phyloP scores from a whole-genome alignment of 2,888 invertebrate species.

The Luffia ferchaultella region DNA sequence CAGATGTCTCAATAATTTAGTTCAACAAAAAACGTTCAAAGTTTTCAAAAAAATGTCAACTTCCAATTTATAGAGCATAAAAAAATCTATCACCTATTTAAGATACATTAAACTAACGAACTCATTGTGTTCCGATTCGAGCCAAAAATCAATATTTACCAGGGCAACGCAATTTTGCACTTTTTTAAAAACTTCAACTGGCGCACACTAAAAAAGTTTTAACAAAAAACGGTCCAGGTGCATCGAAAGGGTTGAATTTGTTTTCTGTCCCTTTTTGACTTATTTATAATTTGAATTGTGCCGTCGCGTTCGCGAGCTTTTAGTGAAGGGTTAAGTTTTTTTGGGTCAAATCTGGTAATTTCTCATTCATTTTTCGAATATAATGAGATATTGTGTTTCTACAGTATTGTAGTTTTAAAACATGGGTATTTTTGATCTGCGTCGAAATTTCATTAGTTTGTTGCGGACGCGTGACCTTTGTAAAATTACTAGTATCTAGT shows the following conservation, averaged over 20 bases:
- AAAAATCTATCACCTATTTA: neutral
- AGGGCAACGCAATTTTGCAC: constrained; percentile 55
- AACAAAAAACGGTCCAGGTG: constrained; percentile 52
- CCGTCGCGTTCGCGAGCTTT: constrained; percentile 20
- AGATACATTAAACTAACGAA: constrained; percentile 46
- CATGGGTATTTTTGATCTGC: too few species aligned
- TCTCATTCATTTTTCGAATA: constrained; percentile 47
- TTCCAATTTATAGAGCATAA: neutral
- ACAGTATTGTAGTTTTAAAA: too few species aligned
- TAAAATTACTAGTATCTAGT: too few species aligned
- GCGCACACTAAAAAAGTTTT: constrained; percentile 32
- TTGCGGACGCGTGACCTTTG: too few species aligned
- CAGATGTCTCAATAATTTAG: too few species aligned
- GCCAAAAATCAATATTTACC: constrained; percentile 60
- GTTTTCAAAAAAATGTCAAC: constrained; percentile 9
- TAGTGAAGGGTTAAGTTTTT: constrained; percentile 44
- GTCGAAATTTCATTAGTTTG: too few species aligned
- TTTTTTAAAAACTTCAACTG: constrained; percentile 40
- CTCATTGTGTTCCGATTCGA: constrained; percentile 31
- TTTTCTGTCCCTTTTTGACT: constrained; percentile 25
- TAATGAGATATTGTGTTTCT: constrained; percentile 62
- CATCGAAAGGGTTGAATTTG: constrained; percentile 46
- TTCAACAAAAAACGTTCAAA: too few species aligned
- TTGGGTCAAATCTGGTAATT: constrained; percentile 58
- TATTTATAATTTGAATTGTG: constrained; percentile 13